Evolutionary conservation across 2,797 vertebrate genomes (phyloP), one percentile per base, ranked within the genome.

Genomic region (Rhabdophis nuchalis): DNA sequence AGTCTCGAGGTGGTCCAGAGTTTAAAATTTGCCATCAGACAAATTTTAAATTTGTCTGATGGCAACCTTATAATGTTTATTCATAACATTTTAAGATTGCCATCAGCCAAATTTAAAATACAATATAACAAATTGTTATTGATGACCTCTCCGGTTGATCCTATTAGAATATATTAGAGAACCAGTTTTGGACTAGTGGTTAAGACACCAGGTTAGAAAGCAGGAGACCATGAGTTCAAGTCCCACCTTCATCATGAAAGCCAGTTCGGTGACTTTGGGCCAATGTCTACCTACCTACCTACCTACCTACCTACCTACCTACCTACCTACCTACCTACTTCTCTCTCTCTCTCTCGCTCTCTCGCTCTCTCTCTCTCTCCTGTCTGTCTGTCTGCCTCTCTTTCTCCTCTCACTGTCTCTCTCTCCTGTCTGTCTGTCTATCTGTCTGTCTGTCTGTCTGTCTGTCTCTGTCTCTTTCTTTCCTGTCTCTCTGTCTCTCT

Each of bases 41-140:
- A 32, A 8, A 54, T 94, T 85, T 50, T 53, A 92, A 94, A 85
- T 50, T 27, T 60, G 58, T 60, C 57, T 58, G 23, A 10, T 25
- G 57, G 57, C 23, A 60, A 61, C 27, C 14, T 16, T 68, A 32
- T 32, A 68, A 32, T 32, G n/a, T 32, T 68, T 68, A 32, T 68
- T 68, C 14, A 68, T 32, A 18, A 68, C 6, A 68, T 68, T 68
- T 7, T 32, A 68, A 14, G 60, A 12, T 20, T 2, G 64, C 61
- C 0, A 4, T 88, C 89, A 92, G 1, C 82, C 91, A 36, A 7
- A 53, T 94, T 85, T 53, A 64, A 92, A 94, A 86, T 52, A 7
- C 1, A 32, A 90, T 16, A 64, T 91, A 54, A 27, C 53, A 10
- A 88, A 29, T 0, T 53, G 56, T 94, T 25, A 29, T 58, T n/a